A percentile compares a stretch with the other conserved stretches of the same genome.
Evolutionary conservation across 2,797 vertebrate species (phyloP).

Genomic region (Pyrocephalus nanus): DNA sequence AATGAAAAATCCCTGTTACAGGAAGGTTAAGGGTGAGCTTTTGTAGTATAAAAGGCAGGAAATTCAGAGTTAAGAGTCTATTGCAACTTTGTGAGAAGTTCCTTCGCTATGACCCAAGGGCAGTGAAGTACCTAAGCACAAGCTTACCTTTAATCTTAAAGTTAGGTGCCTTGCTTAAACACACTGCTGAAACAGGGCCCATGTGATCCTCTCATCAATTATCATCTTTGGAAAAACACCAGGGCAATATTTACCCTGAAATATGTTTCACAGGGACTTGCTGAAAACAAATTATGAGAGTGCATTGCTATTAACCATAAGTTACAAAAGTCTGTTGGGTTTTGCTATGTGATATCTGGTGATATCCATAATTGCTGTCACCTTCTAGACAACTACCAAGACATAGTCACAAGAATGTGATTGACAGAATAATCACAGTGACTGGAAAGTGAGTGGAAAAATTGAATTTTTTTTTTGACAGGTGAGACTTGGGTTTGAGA

Average conservation of each 20-base stretch:
- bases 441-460: neutral
- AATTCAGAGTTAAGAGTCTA: conserved; percentile 3
- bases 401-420: neutral
- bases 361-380: neutral
- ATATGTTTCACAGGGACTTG: neutral
- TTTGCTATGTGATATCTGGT: neutral
- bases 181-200: neutral
- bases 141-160: neutral
- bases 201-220: neutral
- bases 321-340: neutral
- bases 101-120: neutral
- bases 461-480: neutral
- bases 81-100: neutral
- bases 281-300: neutral
- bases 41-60: conserved; percentile 34
- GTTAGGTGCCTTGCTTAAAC: neutral
- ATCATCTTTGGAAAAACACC: neutral
- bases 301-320: neutral
- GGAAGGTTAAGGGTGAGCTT: conserved; percentile 50
- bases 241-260: neutral
- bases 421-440: neutral
- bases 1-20: neutral
- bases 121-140: neutral
- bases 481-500: neutral
- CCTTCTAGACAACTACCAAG: neutral